Evolutionary conservation across 92 coral and sea anemone species (phyloP), one percentile per base, ranked within the genome.

Genomic region (Paramuricea clavata): DNA sequence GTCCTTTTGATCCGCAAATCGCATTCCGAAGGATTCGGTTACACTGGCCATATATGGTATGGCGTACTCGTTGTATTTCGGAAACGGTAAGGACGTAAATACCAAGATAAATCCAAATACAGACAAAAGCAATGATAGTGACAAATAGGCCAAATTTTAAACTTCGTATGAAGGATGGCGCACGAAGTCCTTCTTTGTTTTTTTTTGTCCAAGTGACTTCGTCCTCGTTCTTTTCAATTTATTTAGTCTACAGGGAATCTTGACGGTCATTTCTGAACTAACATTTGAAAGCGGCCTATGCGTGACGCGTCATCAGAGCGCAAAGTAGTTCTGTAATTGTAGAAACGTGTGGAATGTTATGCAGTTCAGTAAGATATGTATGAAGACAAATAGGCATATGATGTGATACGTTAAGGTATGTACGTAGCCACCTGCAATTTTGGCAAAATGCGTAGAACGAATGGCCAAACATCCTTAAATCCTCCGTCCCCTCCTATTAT

Each of bases 31-130:
- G 35, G 54, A 44, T 74, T 43, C 23, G 34, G 60, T 74, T 74
- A 74, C 81, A 74, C 7, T 74, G 7, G 22, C 81, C 81, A 41
- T 41, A 74, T 50, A 74, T 43, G 81, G 81, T 44, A 74, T 41
- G 31, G 17, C 59, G 11, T 47, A 43, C 52, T 23, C 60, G 62
- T 27, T 47, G 33, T 72, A 19, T 22, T 74, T 41, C 54, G 54
- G 72, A 74, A 74, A 39, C 25, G 4, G 39, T 49, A 44, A 27
- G 60, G 59, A 47, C 22, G 81, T 50, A 44, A 74, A 74, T 30
- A 44, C 57, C 31, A 43, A 43, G 39, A 28, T 44, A 50, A n/a
- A 74, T 19, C 81, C 81, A 74, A 74, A 74, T 74, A 41, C 59
- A 74, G 81, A 44, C 54, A 74, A 41, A 27, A 47, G 72, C 41